Base-by-base conservation (phyloP, 2,113 vertebrate species). In the Leptocoma aspasia region DNA sequence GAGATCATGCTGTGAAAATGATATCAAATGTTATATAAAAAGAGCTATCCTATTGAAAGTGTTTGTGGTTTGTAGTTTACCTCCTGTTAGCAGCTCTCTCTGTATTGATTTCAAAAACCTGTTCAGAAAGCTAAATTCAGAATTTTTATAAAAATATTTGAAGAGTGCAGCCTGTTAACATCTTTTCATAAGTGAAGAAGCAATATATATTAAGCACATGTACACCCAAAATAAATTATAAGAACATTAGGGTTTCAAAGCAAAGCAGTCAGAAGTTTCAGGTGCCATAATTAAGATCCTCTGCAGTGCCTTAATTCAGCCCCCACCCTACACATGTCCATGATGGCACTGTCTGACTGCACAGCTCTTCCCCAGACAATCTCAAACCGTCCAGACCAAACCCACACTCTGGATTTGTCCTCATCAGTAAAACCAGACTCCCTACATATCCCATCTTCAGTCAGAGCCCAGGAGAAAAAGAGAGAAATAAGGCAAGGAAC, bases 1-100 rank as follows among this genome's bases (percentile, higher is more conserved):
- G 96, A 96, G 92, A 93, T 94, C 97, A 97, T 88, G 97, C 97
- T 97, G 97, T 96, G 97, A 97, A 97, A 97, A 98, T 97, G 94
- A 97, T 97, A 97, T 97, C 96, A 97, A 97, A 97, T 93, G 95
- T 96, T 96, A 97, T 97, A 97, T 97, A 97, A 97, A 97, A 97
- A 97, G 96, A 97, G 96, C 95, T 95, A 94, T 96, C 95, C 96
- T 95, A 96, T 97, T 96, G 94, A 98, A 97, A 97, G 95, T 92
- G 73, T 95, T 97, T 96, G 96, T 92, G 93, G 95, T 96, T 97
- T 97, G 97, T 92, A 95, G 95, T 96, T 97, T 97, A 95, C 96
- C 97, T 97, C 97, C 97, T 97, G 95, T 96, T 97, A 97, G 94
- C 35, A 2, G 78, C 87, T 97, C 90, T 96, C 92, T 97, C 95